These are phyloP conservation scores for Peromyscus leucopus DNA, from an alignment of 2,113 vertebrate genomes.

Conservation along the genomic window DNA sequence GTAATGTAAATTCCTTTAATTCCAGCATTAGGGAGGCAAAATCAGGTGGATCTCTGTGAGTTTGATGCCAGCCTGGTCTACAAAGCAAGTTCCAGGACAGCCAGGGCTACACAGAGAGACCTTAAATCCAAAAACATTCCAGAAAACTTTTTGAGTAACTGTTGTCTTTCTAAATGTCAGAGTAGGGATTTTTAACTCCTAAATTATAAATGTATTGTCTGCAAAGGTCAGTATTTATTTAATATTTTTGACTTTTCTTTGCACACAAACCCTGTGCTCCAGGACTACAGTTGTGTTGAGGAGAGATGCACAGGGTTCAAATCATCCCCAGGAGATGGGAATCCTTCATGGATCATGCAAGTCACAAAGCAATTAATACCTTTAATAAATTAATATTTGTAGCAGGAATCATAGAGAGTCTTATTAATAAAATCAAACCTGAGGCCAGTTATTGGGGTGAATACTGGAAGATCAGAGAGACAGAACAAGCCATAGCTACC, in stretches of 20 bases:
- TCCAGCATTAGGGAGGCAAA: background rate
- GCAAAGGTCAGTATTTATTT: slow-evolving; percentile 5
- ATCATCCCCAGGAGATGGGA: background rate
- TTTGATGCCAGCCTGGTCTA: background rate
- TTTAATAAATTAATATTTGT: slow-evolving; percentile 18
- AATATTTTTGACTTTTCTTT: slow-evolving; percentile 24
- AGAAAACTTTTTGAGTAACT: slow-evolving; percentile 41
- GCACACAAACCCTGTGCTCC: slow-evolving; percentile 2
- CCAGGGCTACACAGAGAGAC: background rate
- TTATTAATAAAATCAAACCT: no score
- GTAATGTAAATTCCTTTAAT: background rate
- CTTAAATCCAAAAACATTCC: no score
- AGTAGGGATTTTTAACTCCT: slow-evolving; percentile 18
- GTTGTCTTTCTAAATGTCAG: background rate
- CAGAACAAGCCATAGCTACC: no score
- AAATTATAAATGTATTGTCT: background rate
- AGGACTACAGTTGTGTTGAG: background rate
- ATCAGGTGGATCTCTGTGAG: background rate
- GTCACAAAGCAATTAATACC: slow-evolving; percentile 1
- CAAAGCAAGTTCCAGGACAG: background rate
- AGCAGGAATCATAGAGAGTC: no score
- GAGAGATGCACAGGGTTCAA: background rate
- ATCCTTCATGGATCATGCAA: background rate
- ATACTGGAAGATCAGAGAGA: no score
- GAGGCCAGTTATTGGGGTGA: no score